phyloP scores from a whole-genome alignment of 2,113 vertebrate genomes.

The Asarcornis scutulata region DNA sequence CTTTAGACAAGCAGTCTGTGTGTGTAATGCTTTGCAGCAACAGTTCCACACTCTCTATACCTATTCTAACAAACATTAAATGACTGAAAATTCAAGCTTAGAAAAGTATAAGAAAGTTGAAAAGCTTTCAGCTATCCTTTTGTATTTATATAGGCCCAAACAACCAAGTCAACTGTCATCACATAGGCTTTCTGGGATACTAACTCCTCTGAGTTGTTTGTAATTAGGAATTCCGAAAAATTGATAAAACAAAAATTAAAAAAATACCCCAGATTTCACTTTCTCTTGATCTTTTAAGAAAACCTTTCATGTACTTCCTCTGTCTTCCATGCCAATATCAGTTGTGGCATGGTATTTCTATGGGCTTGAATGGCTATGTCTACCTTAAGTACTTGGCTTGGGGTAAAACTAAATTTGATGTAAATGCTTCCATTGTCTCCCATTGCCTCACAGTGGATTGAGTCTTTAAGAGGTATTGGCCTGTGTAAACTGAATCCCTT shows the following conservation, averaged over 20 bases:
- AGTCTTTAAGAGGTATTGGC: neutral
- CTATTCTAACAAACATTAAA: neutral
- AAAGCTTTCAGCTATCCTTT: neutral
- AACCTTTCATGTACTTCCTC: neutral
- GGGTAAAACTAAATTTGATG: neutral
- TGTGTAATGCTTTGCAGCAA: neutral
- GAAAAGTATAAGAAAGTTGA: neutral
- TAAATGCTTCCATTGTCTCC: neutral
- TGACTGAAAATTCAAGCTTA: neutral
- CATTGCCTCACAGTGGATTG: neutral
- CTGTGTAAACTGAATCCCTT: neutral
- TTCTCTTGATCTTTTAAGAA: neutral
- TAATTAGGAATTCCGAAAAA: neutral
- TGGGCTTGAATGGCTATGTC: neutral
- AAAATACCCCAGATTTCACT: neutral
- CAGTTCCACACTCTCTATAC: neutral
- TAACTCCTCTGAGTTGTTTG: neutral
- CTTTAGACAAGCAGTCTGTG: neutral
- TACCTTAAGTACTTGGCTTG: neutral
- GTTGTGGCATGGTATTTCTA: neutral
- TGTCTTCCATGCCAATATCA: neutral
- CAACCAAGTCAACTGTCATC: neutral
- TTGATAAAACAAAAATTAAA: rapidly evolving
- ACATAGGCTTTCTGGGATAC: neutral
- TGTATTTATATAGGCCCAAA: neutral